These are phyloP conservation scores for Vannuccia rotundouncinata DNA, from an alignment of 2,888 invertebrate species.

Conservation along the genomic window DNA sequence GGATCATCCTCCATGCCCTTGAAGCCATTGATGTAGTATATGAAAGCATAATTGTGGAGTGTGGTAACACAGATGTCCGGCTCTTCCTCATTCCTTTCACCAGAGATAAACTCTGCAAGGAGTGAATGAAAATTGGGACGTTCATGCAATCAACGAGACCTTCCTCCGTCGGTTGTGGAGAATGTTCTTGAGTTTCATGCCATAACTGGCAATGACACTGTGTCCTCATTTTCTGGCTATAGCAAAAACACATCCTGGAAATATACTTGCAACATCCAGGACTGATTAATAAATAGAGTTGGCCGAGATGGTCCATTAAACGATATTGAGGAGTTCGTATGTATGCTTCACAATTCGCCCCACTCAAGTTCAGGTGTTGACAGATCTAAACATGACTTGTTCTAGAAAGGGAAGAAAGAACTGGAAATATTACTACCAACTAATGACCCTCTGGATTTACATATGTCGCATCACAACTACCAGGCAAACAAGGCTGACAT, in stretches of 20 bases:
- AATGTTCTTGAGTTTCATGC: too few relatives aligned
- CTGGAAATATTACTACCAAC: conserved; percentile 38
- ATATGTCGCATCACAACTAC: conserved; percentile 36
- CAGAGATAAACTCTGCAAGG: neutral
- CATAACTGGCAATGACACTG: too few relatives aligned
- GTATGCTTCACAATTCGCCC: conserved; percentile 32
- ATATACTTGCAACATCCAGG: neutral
- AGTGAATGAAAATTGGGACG: too few relatives aligned
- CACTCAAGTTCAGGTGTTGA: conserved; percentile 30
- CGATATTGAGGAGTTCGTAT: conserved; percentile 38
- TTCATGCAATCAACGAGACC: too few relatives aligned
- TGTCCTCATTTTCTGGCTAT: conserved; percentile 22
- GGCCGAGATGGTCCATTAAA: conserved; percentile 30
- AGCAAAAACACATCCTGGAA: conserved; percentile 40
- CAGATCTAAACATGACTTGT: conserved; percentile 30
- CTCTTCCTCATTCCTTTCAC: conserved; percentile 32
- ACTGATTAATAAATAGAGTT: conserved; percentile 28
- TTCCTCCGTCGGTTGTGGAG: too few relatives aligned
- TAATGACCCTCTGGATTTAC: conserved; percentile 39
- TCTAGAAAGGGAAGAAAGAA: conserved; percentile 36
- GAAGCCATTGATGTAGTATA: conserved; percentile 35
- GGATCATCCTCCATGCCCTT: conserved; percentile 33
- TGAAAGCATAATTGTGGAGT: conserved; percentile 15
- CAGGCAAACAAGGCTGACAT: conserved; percentile 32
- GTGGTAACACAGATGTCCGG: conserved; percentile 20